Percentiles rank a stretch among this genome's conserved stretches.
Conservation (phyloP, 2,888 invertebrate genomes). For the Pterobdella sp. region DNA sequence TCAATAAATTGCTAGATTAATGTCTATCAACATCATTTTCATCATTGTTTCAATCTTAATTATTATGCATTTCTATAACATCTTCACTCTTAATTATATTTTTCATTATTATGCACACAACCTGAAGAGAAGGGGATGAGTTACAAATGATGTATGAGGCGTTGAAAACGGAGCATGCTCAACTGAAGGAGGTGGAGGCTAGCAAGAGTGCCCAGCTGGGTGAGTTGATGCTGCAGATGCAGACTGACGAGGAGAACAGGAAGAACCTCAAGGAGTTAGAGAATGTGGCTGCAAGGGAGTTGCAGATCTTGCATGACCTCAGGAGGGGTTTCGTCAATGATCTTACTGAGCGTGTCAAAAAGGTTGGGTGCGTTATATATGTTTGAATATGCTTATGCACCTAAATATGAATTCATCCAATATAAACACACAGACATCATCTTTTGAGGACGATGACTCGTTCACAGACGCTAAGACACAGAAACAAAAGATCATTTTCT, state of each 20-base stretch:
- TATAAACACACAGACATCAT: not conserved
- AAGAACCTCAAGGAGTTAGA: constrained; percentile 70
- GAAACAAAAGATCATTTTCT: constrained; percentile 97
- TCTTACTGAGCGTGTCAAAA: constrained; percentile 68
- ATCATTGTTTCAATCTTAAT: too few species aligned
- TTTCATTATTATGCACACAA: not conserved
- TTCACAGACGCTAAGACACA: constrained; percentile 81
- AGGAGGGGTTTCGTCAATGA: constrained; percentile 97
- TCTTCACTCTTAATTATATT: not conserved
- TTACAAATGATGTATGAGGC: constrained; percentile 84
- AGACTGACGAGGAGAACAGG: constrained; percentile 89
- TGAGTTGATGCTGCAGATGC: constrained; percentile 74
- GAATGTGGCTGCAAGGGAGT: constrained; percentile 68
- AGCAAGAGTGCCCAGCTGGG: constrained; percentile 87
- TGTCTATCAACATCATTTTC: not conserved
- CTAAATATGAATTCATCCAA: not conserved
- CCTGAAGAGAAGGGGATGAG: constrained; percentile 62
- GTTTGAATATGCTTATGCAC: too few species aligned
- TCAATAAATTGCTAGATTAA: not conserved
- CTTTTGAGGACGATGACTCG: constrained; percentile 47
- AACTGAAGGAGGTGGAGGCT: constrained; percentile 83
- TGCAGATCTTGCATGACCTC: constrained; percentile 93
- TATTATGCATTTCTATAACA: not conserved
- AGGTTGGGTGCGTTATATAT: constrained; percentile 46
- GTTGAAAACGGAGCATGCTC: constrained; percentile 86